A percentile compares a stretch with the other conserved stretches of the same genome.
Conservation (phyloP, 2,113 vertebrate genomes). For the Neogobius melanostomus region DNA sequence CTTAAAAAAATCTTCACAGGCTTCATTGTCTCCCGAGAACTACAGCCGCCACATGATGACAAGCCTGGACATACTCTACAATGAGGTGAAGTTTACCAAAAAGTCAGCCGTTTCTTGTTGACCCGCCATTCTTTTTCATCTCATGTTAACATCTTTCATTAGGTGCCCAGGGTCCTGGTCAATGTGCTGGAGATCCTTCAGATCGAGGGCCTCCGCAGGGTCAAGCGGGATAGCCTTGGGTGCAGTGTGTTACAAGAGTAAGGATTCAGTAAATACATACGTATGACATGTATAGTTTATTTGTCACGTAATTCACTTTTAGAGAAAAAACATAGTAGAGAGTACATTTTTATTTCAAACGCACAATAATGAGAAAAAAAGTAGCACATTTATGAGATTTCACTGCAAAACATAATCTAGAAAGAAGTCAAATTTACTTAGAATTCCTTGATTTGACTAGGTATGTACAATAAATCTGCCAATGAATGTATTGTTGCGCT, state of each 20-base stretch:
- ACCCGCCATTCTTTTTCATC: not conserved
- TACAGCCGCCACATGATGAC: slow-evolving; percentile 80
- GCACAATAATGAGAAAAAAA: no score
- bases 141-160: slow-evolving; percentile 18
- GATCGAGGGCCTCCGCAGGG: slow-evolving; percentile 76
- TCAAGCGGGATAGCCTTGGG: slow-evolving; percentile 69
- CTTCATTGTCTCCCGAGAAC: slow-evolving; percentile 70
- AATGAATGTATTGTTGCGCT: no score
- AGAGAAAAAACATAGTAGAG: not conserved
- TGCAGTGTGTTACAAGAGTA: slow-evolving; percentile 76
- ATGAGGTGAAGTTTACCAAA: slow-evolving; percentile 76
- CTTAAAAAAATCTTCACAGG: slow-evolving; percentile 63
- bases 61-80: slow-evolving; percentile 84
- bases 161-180: slow-evolving; percentile 87
- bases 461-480: no score
- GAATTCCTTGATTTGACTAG: no score
- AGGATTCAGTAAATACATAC: not conserved
- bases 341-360: no score
- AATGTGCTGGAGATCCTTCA: slow-evolving; percentile 85
- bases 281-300: not conserved
- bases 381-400: no score
- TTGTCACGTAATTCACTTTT: not conserved
- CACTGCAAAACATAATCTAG: no score
- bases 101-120: no score
- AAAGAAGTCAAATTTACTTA: no score